phyloP scores from a whole-genome alignment of 2,797 vertebrate species.

The Cottoperca gobio region DNA sequence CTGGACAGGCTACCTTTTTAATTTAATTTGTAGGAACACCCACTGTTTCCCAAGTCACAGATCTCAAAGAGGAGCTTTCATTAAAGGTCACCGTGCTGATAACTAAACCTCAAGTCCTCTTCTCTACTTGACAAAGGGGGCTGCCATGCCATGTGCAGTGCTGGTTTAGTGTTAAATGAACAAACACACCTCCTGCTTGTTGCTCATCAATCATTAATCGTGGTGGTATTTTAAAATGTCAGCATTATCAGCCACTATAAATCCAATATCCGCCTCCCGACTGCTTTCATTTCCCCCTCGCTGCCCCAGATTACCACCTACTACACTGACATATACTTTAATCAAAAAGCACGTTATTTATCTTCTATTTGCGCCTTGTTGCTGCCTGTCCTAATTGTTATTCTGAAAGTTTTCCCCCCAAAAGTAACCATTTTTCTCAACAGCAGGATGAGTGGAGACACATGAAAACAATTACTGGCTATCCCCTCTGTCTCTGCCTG shows the following conservation, averaged over 20 bases:
- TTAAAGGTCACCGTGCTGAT: slow-evolving; percentile 21
- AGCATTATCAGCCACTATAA: slow-evolving; percentile 64
- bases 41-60: not conserved
- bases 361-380: not conserved
- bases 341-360: slow-evolving; percentile 44
- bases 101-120: slow-evolving; percentile 6
- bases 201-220: slow-evolving; percentile 79
- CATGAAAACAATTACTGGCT: slow-evolving; percentile 48
- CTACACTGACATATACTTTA: slow-evolving; percentile 29
- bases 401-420: slow-evolving; percentile 29
- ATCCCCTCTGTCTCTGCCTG: slow-evolving; percentile 35
- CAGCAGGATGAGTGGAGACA: slow-evolving; percentile 25
- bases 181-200: slow-evolving; percentile 66
- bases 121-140: slow-evolving; percentile 11
- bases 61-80: slow-evolving; percentile 27
- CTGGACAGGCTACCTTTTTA: not conserved
- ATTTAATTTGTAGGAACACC: not conserved
- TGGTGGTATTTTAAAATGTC: slow-evolving; percentile 76
- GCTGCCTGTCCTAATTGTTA: slow-evolving; percentile 25
- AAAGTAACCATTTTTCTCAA: slow-evolving; percentile 22
- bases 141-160: not conserved
- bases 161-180: slow-evolving; percentile 31
- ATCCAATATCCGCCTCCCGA: slow-evolving; percentile 59
- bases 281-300: slow-evolving; percentile 47
- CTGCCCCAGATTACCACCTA: slow-evolving; percentile 49